A percentile compares a stretch with the other conserved stretches of the same genome.
These are phyloP conservation scores for Meloidogyne exigua DNA, from an alignment of 1,140 invertebrate genomes.

Conservation along the genomic window DNA sequence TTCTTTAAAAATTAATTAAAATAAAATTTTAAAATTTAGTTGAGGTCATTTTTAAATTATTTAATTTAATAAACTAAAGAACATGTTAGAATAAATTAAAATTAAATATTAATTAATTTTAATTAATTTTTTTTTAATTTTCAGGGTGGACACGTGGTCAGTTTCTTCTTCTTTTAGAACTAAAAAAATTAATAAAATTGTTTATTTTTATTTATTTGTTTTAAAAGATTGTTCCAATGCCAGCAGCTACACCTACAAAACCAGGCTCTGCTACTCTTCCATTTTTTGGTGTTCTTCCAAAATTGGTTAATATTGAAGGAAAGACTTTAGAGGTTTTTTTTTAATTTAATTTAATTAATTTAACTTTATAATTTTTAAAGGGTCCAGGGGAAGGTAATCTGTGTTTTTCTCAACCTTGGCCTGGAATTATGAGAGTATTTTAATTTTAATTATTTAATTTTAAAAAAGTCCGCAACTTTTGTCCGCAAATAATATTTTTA, in stretches of 20 bases:
- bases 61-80: no score
- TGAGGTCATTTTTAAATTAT: no score
- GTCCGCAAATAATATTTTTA: no score
- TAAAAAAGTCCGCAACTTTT: no score
- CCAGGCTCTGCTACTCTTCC: slow-evolving; percentile 92
- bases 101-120: no score
- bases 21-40: no score
- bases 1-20: no score
- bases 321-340: slow-evolving; percentile 72
- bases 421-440: slow-evolving; percentile 83
- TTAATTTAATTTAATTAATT: neutral
- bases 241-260: slow-evolving; percentile 88
- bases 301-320: slow-evolving; percentile 82
- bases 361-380: neutral
- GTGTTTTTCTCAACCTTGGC: slow-evolving; percentile 75
- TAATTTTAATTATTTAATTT: no score
- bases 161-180: neutral
- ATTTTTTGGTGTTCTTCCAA: slow-evolving; percentile 90
- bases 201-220: no score
- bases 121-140: slow-evolving; percentile 16
- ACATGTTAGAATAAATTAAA: no score
- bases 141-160: slow-evolving; percentile 5
- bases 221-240: slow-evolving; percentile 81
- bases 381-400: slow-evolving; percentile 69
- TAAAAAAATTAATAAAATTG: no score